A percentile compares a stretch with the other conserved stretches of the same genome.
These are phyloP conservation scores for Ophiodon elongatus DNA, from an alignment of 2,113 vertebrate genomes.

Conservation along the genomic window DNA sequence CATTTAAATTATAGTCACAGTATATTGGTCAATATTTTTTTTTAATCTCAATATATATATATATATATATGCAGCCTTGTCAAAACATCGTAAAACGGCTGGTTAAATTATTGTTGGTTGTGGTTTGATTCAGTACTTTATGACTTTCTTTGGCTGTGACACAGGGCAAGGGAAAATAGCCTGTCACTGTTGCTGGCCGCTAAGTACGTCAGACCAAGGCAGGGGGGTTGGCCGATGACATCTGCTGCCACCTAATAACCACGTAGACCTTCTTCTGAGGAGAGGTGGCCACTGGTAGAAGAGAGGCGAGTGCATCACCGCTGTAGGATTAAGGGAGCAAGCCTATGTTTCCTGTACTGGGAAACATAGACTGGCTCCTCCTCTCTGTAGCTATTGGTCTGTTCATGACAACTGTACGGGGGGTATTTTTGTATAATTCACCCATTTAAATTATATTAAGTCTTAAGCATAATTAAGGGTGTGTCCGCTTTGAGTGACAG, in stretches of 20 bases:
- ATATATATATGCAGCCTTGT: background rate
- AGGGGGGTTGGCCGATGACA: conserved; percentile 14
- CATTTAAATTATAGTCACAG: background rate
- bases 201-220: background rate
- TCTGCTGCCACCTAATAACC: conserved; percentile 27
- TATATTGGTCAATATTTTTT: background rate
- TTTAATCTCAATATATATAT: too few relatives aligned
- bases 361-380: too few relatives aligned
- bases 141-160: background rate
- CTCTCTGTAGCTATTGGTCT: too few relatives aligned
- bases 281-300: background rate
- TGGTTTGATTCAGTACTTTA: background rate
- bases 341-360: background rate
- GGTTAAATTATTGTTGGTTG: background rate
- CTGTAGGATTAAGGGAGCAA: conserved; percentile 10
- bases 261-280: background rate
- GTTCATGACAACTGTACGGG: background rate
- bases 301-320: background rate
- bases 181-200: background rate
- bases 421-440: background rate
- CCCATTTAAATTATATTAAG: background rate
- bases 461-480: background rate
- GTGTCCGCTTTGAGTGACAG: too few relatives aligned
- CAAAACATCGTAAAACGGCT: background rate
- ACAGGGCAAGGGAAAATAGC: conserved; percentile 1